These are phyloP conservation scores for Augochlora pura DNA, from an alignment of 1,140 invertebrate species.

Conservation along the genomic window DNA sequence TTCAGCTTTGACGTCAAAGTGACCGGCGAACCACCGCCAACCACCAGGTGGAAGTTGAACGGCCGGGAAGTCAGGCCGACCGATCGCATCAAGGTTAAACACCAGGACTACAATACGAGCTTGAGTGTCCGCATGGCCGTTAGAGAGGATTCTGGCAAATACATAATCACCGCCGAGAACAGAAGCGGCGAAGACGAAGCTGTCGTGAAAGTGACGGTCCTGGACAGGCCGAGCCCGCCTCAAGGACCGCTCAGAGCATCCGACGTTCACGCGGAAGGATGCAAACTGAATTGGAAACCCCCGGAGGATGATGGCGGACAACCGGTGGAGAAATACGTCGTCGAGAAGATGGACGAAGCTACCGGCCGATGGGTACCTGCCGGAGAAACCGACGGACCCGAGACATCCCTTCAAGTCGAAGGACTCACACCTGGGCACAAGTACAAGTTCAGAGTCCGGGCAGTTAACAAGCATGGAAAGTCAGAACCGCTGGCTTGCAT, in stretches of 20 bases:
- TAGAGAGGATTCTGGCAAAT: conserved; percentile 93
- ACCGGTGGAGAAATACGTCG: conserved; percentile 93
- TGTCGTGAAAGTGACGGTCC: conserved; percentile 94
- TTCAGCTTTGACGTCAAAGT: conserved; percentile 91
- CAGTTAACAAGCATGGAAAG: conserved; percentile 97
- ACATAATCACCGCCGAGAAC: conserved; percentile 96
- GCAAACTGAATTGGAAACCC: conserved; percentile 92
- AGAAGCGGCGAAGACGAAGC: conserved; percentile 95
- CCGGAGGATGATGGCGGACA: conserved; percentile 95
- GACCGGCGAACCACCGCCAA: conserved; percentile 93
- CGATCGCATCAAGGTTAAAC: conserved; percentile 88
- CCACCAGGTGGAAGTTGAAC: conserved; percentile 91
- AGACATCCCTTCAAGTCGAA: conserved; percentile 87
- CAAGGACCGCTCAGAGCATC: conserved; percentile 94
- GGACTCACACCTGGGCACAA: conserved; percentile 93
- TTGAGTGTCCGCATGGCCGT: conserved; percentile 92
- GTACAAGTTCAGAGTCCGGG: conserved; percentile 97
- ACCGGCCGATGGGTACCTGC: conserved; percentile 96
- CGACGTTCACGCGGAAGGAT: conserved; percentile 92
- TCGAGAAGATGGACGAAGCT: conserved; percentile 96
- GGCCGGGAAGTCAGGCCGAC: conserved; percentile 86
- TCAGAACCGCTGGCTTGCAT: conserved; percentile 95
- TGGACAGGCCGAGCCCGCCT: conserved; percentile 94
- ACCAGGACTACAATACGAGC: conserved; percentile 94
- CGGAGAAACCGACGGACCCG: conserved; percentile 91